Evolutionary conservation across 2,113 vertebrate species (phyloP), one percentile per base, ranked within the genome.

Genomic region (Ammodytes dubius): DNA sequence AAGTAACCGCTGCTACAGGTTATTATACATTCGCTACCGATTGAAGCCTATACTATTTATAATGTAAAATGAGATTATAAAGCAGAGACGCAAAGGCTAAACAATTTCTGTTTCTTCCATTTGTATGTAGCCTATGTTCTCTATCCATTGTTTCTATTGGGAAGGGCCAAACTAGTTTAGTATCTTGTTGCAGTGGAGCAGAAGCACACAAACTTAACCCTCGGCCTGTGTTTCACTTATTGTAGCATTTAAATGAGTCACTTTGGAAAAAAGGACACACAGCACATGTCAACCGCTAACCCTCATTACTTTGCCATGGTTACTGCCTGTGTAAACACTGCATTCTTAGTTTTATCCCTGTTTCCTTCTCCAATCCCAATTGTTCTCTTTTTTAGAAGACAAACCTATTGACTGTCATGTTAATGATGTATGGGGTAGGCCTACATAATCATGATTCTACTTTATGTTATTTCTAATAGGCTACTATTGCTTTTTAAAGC

Each of bases 321-420:
- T 76, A 94, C 91, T 50, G 50, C 43, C 58, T 71, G 59, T 58
- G 66, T 65, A 54, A 91, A 90, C 86, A 89, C 68, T 73, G 52
- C 37, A 14, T 57, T 54, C 65, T 45, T 19, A 39, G 19, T 27
- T 46, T 27, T 50, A 40, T 17, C 43, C 27, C 27, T 27, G 27
- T 27, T 27, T 27, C 27, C 49, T 47, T 57, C 42, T 71, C 12
- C 52, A 58, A 53, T 59, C 43, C 69, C 75, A 49, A 15, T 19
- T 40, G 43, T 54, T 61, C 53, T 47, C 7, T 58, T 12, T 40
- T 40, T 2, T 61, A 17, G 11, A 50, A 50, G n/a, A 46, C 15
- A 61, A 17, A 2, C 3, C 58, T 45, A 49, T 45, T 19, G 27
- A 49, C 13, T 40, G 3, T 35, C 2, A 57, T 42, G 8, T 39